Evolutionary conservation across 30 jellyfish, hydroid and myxozoan species (phyloP).

Genomic region (Aurelia sp.): DNA sequence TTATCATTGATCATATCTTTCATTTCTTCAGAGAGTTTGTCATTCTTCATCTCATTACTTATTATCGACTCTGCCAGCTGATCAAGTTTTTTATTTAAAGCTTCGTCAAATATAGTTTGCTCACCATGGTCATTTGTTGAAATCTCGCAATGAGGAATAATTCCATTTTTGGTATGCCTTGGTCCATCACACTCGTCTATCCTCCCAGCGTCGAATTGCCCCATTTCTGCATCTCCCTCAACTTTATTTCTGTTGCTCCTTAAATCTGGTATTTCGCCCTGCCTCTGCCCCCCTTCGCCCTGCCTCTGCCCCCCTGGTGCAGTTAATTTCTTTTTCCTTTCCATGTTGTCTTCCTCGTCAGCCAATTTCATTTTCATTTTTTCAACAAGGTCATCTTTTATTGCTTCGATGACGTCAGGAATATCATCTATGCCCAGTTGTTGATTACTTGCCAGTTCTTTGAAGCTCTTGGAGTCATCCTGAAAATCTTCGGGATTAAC

Average conservation of each 20-base stretch:
- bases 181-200: no score
- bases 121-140: not conserved
- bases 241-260: no score
- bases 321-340: not conserved
- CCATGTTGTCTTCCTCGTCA: conserved; percentile 19
- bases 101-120: not conserved
- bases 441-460: not conserved
- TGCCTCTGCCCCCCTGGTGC: no score
- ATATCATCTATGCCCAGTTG: conserved; percentile 16
- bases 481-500: not conserved
- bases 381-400: conserved; percentile 42
- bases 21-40: not conserved
- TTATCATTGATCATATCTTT: not conserved
- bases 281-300: no score
- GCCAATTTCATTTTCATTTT: conserved; percentile 25
- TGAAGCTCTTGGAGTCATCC: not conserved
- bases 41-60: conserved; percentile 1
- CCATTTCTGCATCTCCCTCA: no score
- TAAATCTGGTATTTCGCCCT: no score
- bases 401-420: conserved; percentile 60
- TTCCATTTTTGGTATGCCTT: not conserved
- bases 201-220: no score
- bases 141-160: not conserved
- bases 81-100: not conserved
- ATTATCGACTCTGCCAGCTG: conserved; percentile 37